These are phyloP conservation scores for Nycticorax nycticorax DNA, from an alignment of 2,113 vertebrate species.

Conservation along the genomic window DNA sequence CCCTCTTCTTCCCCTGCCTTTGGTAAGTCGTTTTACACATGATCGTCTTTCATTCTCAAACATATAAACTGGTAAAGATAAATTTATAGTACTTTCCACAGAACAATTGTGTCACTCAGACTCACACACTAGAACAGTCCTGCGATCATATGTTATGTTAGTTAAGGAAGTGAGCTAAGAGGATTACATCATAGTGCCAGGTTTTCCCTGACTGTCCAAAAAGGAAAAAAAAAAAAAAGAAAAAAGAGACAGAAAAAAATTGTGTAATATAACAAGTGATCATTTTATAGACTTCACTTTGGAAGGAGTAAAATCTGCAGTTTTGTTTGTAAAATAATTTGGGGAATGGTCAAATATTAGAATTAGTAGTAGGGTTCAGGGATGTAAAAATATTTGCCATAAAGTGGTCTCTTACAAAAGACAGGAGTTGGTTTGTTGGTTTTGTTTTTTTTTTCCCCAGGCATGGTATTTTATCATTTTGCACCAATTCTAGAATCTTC, in stretches of 20 bases:
- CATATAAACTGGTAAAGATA: slow-evolving; percentile 30
- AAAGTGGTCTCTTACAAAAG: neutral
- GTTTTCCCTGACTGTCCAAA: slow-evolving; percentile 47
- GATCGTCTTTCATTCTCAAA: slow-evolving; percentile 12
- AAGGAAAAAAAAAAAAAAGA: neutral
- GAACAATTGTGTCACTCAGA: slow-evolving; percentile 32
- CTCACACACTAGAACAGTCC: slow-evolving; percentile 15
- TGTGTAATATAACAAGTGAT: slow-evolving; percentile 15
- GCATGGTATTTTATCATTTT: neutral
- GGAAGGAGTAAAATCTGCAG: slow-evolving; percentile 34
- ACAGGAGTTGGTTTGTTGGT: neutral
- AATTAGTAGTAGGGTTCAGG: neutral
- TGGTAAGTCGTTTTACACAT: neutral
- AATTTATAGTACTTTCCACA: neutral
- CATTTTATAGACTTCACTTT: slow-evolving; percentile 20
- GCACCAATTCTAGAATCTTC: neutral
- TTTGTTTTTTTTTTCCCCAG: neutral
- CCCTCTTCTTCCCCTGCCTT: neutral
- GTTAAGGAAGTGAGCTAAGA: slow-evolving; percentile 73
- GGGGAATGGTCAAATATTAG: neutral
- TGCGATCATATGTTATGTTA: slow-evolving; percentile 40
- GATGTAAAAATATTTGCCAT: neutral
- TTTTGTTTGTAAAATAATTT: slow-evolving; percentile 51
- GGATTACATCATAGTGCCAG: slow-evolving; percentile 37
- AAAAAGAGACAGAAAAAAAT: neutral